Conservation (phyloP, 2,113 vertebrate genomes). For the Meleagris gallopavo region DNA sequence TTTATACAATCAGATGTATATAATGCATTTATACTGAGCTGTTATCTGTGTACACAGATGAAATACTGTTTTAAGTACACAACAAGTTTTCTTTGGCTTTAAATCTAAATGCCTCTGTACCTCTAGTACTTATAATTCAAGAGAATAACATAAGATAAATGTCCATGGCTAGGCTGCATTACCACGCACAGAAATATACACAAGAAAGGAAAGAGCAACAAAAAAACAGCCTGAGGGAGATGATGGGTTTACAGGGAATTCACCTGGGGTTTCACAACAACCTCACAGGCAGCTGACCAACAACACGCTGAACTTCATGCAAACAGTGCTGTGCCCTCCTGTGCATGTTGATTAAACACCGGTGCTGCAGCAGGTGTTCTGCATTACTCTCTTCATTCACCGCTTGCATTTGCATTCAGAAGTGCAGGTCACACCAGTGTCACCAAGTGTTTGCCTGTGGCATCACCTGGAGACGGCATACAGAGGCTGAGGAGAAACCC, state of each 20-base stretch:
- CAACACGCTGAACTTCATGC: slow-evolving; percentile 53
- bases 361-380: slow-evolving; percentile 35
- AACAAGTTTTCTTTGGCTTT: not conserved
- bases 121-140: not conserved
- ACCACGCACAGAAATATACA: not conserved
- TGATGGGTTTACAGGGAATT: slow-evolving; percentile 4
- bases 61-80: not conserved
- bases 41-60: not conserved
- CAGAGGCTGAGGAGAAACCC: slow-evolving; percentile 68
- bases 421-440: slow-evolving; percentile 69
- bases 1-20: not conserved
- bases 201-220: not conserved
- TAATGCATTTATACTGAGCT: not conserved
- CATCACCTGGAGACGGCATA: slow-evolving; percentile 67
- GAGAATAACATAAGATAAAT: not conserved
- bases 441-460: slow-evolving; percentile 72
- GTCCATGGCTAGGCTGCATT: not conserved
- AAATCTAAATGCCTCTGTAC: not conserved
- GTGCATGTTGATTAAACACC: not conserved
- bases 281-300: slow-evolving; percentile 27
- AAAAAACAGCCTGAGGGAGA: not conserved
- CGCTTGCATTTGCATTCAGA: slow-evolving; percentile 76
- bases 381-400: slow-evolving; percentile 34
- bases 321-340: not conserved
- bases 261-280: slow-evolving; percentile 19